These are phyloP conservation scores for Cephus spinipes DNA, from an alignment of 2,888 invertebrate genomes.

Conservation along the genomic window DNA sequence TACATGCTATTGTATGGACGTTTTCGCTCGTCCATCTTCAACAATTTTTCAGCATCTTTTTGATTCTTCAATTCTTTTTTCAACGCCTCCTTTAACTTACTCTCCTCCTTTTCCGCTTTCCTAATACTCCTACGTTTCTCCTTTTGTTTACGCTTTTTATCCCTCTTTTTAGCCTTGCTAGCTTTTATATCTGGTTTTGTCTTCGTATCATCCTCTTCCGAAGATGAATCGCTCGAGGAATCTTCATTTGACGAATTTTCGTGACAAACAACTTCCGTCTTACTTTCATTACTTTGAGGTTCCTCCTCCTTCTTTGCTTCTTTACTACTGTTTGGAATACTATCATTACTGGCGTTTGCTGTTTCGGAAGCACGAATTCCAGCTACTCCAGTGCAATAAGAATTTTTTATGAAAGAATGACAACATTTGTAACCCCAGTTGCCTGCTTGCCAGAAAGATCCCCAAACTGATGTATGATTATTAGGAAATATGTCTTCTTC, in stretches of 20 bases:
- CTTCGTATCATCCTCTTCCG: conserved; percentile 21
- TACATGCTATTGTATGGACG: conserved; percentile 94
- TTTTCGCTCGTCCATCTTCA: conserved; percentile 88
- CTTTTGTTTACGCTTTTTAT: conserved; percentile 46
- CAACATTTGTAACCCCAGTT: conserved; percentile 98
- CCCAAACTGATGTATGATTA: conserved; percentile 96
- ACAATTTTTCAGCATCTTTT: conserved; percentile 73
- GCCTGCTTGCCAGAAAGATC: conserved; percentile 93
- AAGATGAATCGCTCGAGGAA: conserved; percentile 28
- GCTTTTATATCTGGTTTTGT: conserved; percentile 31
- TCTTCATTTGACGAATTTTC: conserved; percentile 24
- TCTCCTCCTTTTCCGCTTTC: conserved; percentile 64
- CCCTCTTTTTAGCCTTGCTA: conserved; percentile 40
- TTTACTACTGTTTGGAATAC: not conserved
- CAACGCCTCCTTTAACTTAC: conserved; percentile 72
- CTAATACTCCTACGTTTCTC: conserved; percentile 57
- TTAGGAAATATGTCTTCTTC: conserved; percentile 93
- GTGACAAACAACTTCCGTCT: conserved; percentile 17
- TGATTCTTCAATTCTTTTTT: conserved; percentile 74
- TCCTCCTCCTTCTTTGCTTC: not conserved
- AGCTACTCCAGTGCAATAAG: conserved; percentile 87
- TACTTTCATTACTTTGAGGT: conserved; percentile 26
- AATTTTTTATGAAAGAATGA: conserved; percentile 89
- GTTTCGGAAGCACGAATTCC: conserved; percentile 64
- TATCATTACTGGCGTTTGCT: not conserved